These are phyloP conservation scores for Acrobasis repandana DNA, from an alignment of 2,888 invertebrate genomes.

Conservation along the genomic window DNA sequence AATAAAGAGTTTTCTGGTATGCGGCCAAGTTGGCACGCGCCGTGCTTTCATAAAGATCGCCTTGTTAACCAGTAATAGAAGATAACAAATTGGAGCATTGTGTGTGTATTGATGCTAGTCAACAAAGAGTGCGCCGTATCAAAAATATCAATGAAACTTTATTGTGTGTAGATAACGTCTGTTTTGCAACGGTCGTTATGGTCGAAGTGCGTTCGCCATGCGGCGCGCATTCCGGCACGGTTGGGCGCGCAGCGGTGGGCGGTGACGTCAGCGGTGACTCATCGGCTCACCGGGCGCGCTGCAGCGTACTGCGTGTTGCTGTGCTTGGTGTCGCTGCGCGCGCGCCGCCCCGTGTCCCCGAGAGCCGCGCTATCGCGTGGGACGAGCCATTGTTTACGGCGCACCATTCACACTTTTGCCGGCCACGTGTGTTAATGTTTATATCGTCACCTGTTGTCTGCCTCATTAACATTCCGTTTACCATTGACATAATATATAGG, in stretches of 20 bases:
- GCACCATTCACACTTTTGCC: slow-evolving; percentile 18
- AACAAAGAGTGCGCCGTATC: neutral
- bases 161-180: neutral
- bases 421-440: slow-evolving; percentile 16
- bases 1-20: slow-evolving; percentile 15
- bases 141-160: neutral
- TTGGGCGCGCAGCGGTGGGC: slow-evolving; percentile 6
- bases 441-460: neutral
- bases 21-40: slow-evolving; percentile 15
- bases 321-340: neutral
- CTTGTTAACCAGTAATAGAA: slow-evolving; percentile 17
- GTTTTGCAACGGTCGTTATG: neutral
- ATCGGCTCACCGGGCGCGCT: neutral
- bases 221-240: slow-evolving; percentile 15
- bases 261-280: slow-evolving; percentile 11
- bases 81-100: slow-evolving; percentile 16
- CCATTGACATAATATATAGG: no score
- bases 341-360: neutral
- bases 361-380: slow-evolving; percentile 13
- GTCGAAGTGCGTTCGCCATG: neutral
- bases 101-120: slow-evolving; percentile 18
- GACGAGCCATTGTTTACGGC: slow-evolving; percentile 17
- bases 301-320: neutral
- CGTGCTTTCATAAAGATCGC: slow-evolving; percentile 10
- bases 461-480: neutral